phyloP scores from a whole-genome alignment of 2,888 invertebrate species.

The Pomacea canaliculata region DNA sequence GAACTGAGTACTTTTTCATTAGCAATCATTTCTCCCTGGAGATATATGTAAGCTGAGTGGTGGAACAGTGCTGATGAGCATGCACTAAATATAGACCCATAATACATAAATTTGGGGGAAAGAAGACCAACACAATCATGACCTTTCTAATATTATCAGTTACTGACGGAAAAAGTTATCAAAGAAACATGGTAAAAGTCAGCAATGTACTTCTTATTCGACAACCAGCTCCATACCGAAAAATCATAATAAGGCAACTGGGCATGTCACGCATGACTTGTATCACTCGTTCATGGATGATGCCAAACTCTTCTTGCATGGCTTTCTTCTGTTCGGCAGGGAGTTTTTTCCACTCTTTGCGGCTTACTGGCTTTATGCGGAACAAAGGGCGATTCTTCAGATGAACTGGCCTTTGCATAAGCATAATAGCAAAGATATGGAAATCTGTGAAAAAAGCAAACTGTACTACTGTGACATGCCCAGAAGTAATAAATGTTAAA shows the following conservation, averaged over 20 bases:
- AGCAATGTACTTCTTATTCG: neutral
- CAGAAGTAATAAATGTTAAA: too few relatives aligned
- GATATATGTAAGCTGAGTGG: too few relatives aligned
- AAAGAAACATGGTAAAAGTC: neutral
- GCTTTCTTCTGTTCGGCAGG: conserved; percentile 50
- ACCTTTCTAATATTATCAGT: neutral
- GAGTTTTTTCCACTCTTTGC: conserved; percentile 54
- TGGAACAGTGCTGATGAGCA: too few relatives aligned
- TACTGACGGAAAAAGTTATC: too few relatives aligned
- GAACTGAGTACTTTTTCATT: too few relatives aligned
- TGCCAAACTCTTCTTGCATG: conserved; percentile 53
- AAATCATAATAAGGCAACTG: conserved; percentile 76
- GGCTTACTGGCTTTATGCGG: conserved; percentile 45
- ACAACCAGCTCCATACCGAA: conserved; percentile 72
- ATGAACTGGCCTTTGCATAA: conserved; percentile 58
- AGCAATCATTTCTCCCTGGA: too few relatives aligned
- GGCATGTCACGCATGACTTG: conserved; percentile 71
- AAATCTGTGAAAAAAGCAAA: conserved; percentile 48
- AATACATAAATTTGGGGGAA: neutral
- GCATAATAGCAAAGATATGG: conserved; percentile 58
- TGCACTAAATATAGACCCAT: too few relatives aligned
- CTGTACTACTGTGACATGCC: too few relatives aligned
- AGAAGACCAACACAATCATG: neutral
- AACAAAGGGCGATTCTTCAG: conserved; percentile 47
- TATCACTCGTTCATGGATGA: conserved; percentile 72